Conservation (phyloP, 2,888 invertebrate species). For the Thereva nobilitata region DNA sequence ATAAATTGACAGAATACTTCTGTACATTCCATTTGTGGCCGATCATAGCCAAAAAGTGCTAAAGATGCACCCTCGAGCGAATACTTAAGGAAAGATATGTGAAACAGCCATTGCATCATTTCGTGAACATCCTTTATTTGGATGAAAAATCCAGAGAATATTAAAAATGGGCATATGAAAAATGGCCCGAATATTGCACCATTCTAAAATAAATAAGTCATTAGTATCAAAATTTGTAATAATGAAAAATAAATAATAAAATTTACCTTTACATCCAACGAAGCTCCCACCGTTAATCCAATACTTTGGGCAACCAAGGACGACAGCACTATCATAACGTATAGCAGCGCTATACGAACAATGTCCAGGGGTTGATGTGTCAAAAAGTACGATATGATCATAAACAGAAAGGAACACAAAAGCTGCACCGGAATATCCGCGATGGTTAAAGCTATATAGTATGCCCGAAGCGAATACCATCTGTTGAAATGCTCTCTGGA, state of each 20-base stretch:
- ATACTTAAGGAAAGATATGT: slow-evolving; percentile 86
- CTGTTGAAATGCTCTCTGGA: slow-evolving; percentile 84
- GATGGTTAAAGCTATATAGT: slow-evolving; percentile 76
- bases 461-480: slow-evolving; percentile 85
- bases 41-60: slow-evolving; percentile 80
- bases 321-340: slow-evolving; percentile 73
- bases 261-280: slow-evolving; percentile 74
- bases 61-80: slow-evolving; percentile 82
- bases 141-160: slow-evolving; percentile 93
- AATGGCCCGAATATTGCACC: slow-evolving; percentile 90
- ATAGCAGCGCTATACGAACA: slow-evolving; percentile 71
- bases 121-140: slow-evolving; percentile 78
- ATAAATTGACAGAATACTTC: slow-evolving; percentile 76
- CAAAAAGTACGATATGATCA: slow-evolving; percentile 79
- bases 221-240: not conserved
- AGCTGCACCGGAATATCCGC: slow-evolving; percentile 83
- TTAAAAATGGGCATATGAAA: slow-evolving; percentile 81
- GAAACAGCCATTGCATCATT: slow-evolving; percentile 82
- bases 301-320: slow-evolving; percentile 85
- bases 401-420: slow-evolving; percentile 74
- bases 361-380: slow-evolving; percentile 83
- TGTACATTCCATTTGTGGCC: slow-evolving; percentile 74
- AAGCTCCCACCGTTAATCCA: slow-evolving; percentile 83
- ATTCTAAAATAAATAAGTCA: slow-evolving; percentile 65
- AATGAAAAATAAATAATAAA: slow-evolving; percentile 19